Percentiles rank a stretch among this genome's conserved stretches.
These are phyloP conservation scores for Dolichallabes microphthalmus DNA, from an alignment of 2,113 vertebrate genomes.

Conservation along the genomic window DNA sequence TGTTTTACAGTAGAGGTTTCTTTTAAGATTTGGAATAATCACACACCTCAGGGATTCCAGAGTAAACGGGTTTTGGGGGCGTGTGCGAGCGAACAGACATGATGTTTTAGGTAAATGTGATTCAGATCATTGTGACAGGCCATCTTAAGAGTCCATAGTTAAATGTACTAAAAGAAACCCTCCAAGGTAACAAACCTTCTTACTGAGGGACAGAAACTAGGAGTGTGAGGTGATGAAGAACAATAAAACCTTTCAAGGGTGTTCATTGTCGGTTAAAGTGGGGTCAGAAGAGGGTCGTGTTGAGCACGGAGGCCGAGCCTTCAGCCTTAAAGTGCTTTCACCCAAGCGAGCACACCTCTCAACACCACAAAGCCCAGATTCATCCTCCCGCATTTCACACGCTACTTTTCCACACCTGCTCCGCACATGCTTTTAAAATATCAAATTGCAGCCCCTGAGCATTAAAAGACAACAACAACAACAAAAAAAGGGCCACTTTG, in stretches of 20 bases:
- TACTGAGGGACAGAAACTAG: conserved; percentile 33
- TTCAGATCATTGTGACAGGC: not conserved
- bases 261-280: conserved; percentile 68
- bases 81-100: not conserved
- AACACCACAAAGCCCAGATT: conserved; percentile 65
- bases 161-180: conserved; percentile 7
- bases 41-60: not conserved
- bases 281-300: conserved; percentile 66
- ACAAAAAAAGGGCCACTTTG: conserved; percentile 6
- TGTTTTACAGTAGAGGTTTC: not conserved
- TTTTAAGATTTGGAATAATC: not conserved
- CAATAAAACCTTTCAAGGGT: conserved; percentile 57
- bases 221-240: conserved; percentile 51
- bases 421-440: conserved; percentile 40
- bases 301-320: conserved; percentile 55
- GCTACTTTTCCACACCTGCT: conserved; percentile 59
- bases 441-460: conserved; percentile 27
- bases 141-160: conserved; percentile 1
- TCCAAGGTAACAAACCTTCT: conserved; percentile 27
- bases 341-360: conserved; percentile 55
- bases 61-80: not conserved
- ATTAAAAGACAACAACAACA: conserved; percentile 17
- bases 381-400: conserved; percentile 59
- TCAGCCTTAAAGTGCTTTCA: conserved; percentile 58
- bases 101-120: conserved; percentile 5